Conservation (phyloP, 2,888 invertebrate species). For the Drosophila vallismaia region DNA sequence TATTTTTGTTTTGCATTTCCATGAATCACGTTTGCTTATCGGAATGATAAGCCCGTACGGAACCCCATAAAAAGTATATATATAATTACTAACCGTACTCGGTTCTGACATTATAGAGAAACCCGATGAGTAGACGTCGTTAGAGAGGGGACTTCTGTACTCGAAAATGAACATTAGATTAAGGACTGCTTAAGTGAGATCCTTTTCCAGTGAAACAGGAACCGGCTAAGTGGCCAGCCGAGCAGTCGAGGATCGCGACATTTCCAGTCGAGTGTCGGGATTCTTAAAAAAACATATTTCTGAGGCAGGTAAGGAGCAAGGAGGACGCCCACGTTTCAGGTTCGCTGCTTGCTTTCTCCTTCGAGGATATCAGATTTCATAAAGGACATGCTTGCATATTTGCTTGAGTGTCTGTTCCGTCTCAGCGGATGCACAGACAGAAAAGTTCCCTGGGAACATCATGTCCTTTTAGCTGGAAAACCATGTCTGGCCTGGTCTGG, state of each 20-base stretch:
- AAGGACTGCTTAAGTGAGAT: slow-evolving; percentile 50
- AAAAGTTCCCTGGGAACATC: slow-evolving; percentile 50
- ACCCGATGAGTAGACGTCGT: not conserved
- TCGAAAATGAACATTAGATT: slow-evolving; percentile 28
- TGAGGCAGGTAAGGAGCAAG: slow-evolving; percentile 57
- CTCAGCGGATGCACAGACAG: slow-evolving; percentile 37
- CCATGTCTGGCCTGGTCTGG: slow-evolving; percentile 11
- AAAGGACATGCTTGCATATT: slow-evolving; percentile 57
- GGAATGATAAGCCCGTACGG: slow-evolving; percentile 15
- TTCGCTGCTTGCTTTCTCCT: slow-evolving; percentile 46
- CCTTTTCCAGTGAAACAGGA: slow-evolving; percentile 55
- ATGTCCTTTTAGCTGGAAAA: slow-evolving; percentile 55
- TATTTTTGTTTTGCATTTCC: not conserved
- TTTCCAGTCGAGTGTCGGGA: slow-evolving; percentile 39
- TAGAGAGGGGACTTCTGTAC: slow-evolving; percentile 5
- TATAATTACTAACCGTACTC: slow-evolving; percentile 27
- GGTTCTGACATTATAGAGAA: not conserved
- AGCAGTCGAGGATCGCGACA: slow-evolving; percentile 60
- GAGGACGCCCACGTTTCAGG: slow-evolving; percentile 59
- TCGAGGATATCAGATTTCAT: slow-evolving; percentile 69
- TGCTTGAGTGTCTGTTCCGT: slow-evolving; percentile 11
- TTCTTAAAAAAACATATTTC: slow-evolving; percentile 36
- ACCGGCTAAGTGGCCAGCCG: slow-evolving; percentile 56
- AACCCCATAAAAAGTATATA: not conserved
- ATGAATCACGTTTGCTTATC: slow-evolving; percentile 32